Evolutionary conservation across 1,140 invertebrate genomes (phyloP), one percentile per base, ranked within the genome.

Genomic region (Drosophila quadrilineata): DNA sequence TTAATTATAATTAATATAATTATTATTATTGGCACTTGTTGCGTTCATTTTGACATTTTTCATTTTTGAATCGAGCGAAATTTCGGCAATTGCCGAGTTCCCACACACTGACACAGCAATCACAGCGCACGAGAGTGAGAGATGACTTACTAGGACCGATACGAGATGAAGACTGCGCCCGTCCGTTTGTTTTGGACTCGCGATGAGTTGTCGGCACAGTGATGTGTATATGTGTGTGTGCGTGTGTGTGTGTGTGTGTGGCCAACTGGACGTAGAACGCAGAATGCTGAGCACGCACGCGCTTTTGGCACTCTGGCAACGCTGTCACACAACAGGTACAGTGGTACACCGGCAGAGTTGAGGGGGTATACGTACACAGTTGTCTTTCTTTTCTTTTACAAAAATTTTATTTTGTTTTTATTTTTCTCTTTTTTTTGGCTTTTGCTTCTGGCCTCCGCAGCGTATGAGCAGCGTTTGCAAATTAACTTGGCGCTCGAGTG

Each of bases 401-500:
- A n/a, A n/a, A n/a, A n/a, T n/a, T 74, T 56, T 70, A 58, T 66
- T 56, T 59, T 54, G 43, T 68, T 64, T 54, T 57, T 62, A 50
- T 50, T 58, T 57, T 64, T 59, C 41, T 54, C 19, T 38, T 33
- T 50, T 26, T 50, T 35, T 22, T 63, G 35, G 41, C 31, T 17
- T 63, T 41, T 26, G 45, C 56, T 64, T 74, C 58, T 69, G 71
- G 66, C 63, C 77, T 64, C 79, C 79, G 79, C 64, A 75, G 71
- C 71, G 76, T 75, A 60, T 72, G 84, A 84, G 73, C 71, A 80
- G 64, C 73, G 64, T 74, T 87, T 70, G 77, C 82, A 75, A 87
- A 87, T 87, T 87, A 79, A 87, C 82, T 87, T 87, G 82, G 72
- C 76, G 74, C 68, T 87, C 76, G 84, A 87, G 74, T 87, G 82